Percentiles rank a stretch among this genome's conserved stretches.
Conservation (phyloP, 1,140 invertebrate species). For the Gonioctena quinquepunctata region DNA sequence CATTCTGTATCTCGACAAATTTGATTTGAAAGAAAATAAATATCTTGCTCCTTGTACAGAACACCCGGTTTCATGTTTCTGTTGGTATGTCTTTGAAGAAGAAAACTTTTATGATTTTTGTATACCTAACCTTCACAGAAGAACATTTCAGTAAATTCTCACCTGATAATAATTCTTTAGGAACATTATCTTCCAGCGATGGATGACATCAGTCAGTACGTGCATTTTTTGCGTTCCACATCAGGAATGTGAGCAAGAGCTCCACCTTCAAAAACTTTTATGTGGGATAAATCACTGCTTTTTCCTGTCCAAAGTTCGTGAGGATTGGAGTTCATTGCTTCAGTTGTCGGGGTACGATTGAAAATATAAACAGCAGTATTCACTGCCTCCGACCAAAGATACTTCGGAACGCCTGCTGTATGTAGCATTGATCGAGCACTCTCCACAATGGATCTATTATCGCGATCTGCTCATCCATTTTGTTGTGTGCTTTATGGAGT, state of each 20-base stretch:
- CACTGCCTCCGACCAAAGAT: too few relatives aligned
- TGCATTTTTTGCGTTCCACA: not conserved
- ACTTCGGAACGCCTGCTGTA: too few relatives aligned
- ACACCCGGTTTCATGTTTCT: not conserved
- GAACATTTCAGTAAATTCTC: too few relatives aligned
- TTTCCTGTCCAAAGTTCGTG: not conserved
- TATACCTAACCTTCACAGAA: too few relatives aligned
- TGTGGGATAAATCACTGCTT: not conserved
- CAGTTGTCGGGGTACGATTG: slow-evolving; percentile 43
- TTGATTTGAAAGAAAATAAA: slow-evolving; percentile 44
- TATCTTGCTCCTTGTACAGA: slow-evolving; percentile 39
- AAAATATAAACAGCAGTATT: slow-evolving; percentile 51
- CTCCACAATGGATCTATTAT: slow-evolving; percentile 55
- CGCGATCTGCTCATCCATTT: too few relatives aligned
- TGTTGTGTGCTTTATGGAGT: slow-evolving; percentile 53
- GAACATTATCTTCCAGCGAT: not conserved
- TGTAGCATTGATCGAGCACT: slow-evolving; percentile 45
- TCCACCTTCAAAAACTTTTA: not conserved
- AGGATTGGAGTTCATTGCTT: slow-evolving; percentile 17
- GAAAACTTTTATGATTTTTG: not conserved
- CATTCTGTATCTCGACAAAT: slow-evolving; percentile 39
- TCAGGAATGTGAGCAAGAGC: not conserved
- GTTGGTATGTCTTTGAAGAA: not conserved
- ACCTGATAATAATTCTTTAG: not conserved
- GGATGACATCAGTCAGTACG: too few relatives aligned